Evolutionary conservation across 2,113 vertebrate species (phyloP).

Genomic region (Oostethus manadensis): DNA sequence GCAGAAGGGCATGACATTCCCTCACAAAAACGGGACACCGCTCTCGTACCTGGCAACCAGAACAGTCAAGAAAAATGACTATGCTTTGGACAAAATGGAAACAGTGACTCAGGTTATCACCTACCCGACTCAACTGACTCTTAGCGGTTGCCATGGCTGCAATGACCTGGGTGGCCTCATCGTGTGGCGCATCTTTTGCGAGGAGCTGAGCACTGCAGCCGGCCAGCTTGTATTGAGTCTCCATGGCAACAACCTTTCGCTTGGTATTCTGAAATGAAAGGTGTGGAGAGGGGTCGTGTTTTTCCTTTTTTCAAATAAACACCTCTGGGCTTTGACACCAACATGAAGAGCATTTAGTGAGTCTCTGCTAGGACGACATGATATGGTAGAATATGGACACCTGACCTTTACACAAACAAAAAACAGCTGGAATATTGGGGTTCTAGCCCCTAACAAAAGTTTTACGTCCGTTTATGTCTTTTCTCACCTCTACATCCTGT

Average conservation of each 20-base stretch:
- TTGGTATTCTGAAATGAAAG: conserved; percentile 77
- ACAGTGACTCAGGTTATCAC: conserved; percentile 3
- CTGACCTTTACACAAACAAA: too few species aligned
- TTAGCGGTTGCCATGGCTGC: conserved; percentile 77
- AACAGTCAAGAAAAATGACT: neutral
- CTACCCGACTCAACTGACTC: conserved; percentile 84
- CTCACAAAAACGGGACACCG: conserved; percentile 73
- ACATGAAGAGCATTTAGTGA: neutral
- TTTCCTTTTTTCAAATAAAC: neutral
- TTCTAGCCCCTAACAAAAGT: too few species aligned
- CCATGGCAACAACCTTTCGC: conserved; percentile 83
- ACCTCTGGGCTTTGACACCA: too few species aligned
- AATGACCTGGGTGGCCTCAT: conserved; percentile 79
- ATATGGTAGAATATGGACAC: neutral
- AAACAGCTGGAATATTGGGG: too few species aligned
- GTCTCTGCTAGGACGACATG: neutral
- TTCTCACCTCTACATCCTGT: conserved; percentile 85
- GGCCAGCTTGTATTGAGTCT: conserved; percentile 83
- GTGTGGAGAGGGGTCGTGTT: conserved; percentile 15
- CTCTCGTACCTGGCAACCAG: conserved; percentile 80
- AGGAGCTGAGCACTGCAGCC: conserved; percentile 81
- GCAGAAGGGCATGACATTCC: conserved; percentile 80
- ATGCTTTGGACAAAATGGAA: conserved; percentile 1
- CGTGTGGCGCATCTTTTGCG: conserved; percentile 80
- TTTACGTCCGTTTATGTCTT: neutral